Base-by-base conservation (phyloP, 2,888 invertebrate species). In the Globia sparganii region DNA sequence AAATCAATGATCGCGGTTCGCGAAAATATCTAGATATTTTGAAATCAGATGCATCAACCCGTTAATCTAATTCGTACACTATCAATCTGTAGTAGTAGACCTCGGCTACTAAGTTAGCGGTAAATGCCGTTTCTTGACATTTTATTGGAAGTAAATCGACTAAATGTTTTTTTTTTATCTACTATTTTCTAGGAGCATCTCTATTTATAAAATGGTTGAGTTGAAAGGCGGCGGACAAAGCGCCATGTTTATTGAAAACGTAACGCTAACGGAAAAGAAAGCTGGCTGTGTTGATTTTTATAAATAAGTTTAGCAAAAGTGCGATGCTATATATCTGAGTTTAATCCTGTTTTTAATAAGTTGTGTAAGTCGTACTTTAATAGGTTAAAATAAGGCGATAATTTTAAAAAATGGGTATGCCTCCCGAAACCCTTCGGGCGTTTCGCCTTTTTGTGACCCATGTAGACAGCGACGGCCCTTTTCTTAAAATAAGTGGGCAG, bases 401-500 rank as follows among this genome's bases (percentile, higher is more conserved):
- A 77, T 80, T 81, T 81, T 75, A 58, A 82, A 92, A 83, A 84
- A 96, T 96, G 96, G 93, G 95, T 91, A 81, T 93, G 88, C 90
- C 92, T 85, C 86, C 89, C 80, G 96, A 96, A 90, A 86, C 86
- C 81, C 88, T 92, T 85, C 92, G 94, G 90, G 87, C 93, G 90
- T 95, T 96, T 93, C 93, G 93, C 64, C 93, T 97, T 68, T 97
- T 95, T 86, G 97, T 98, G 89, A 98, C 98, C 81, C 97, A 97
- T 94, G 97, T 98, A 83, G 98, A 98, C 90, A 97, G 97, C 71
- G 97, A 97, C 80, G 97, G 97, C 49, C 97, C 97, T 77, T 97
- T 98, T 91, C 93, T 98, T 79, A 98, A 97, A 95, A 96, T 98
- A 90, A 98, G 97, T 96, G 98, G 98, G 46, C 98, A 98, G 93